Evolutionary conservation across 2,113 vertebrate genomes (phyloP), one percentile per base, ranked within the genome.

Genomic region (Chlamydotis undulata): DNA sequence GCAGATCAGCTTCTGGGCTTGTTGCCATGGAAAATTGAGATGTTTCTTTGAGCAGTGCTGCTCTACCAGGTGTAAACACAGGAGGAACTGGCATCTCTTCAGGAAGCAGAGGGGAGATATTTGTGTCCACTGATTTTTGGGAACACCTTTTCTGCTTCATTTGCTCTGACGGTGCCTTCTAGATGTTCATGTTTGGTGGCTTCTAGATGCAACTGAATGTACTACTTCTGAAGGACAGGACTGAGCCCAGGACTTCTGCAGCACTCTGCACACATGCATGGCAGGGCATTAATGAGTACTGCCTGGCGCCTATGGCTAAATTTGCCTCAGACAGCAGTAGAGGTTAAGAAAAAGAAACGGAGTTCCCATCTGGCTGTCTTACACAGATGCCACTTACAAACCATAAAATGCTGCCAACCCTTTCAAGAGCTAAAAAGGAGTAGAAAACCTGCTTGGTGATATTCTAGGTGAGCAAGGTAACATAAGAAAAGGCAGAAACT

Each of bases 11-110:
- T 87, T 84, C 95, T 97, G 96, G 95, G 96, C 95, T 93, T 43
- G 37, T 26, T 96, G 95, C 95, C 95, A 96, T 26, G 47, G 53
- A 83, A 90, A 90, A 96, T 95, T 96, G 96, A 96, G 95, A 95
- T 93, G 75, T 97, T 96, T 68, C 84, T 95, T 47, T 55, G 82
- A 69, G 79, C 35, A 73, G 47, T 88, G 67, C 87, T 94, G 87
- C 45, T 93, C 87, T 67, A 76, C 93, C 95, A 95, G 95, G 95
- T 97, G 95, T 89, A 94, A 82, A 91, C 96, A 65, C 96, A 96
- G 96, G 94, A 96, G 96, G 96, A 96, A 74, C 78, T 96, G 95
- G 96, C 94, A 86, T 55, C 89, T 84, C 65, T 93, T 95, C 93
- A 94, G 93, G 83, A 94, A 94, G 74, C 90, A 77, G 91, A 91